Evolutionary conservation across 2,113 vertebrate genomes (phyloP).

Genomic region (Oxyruncus cristatus): DNA sequence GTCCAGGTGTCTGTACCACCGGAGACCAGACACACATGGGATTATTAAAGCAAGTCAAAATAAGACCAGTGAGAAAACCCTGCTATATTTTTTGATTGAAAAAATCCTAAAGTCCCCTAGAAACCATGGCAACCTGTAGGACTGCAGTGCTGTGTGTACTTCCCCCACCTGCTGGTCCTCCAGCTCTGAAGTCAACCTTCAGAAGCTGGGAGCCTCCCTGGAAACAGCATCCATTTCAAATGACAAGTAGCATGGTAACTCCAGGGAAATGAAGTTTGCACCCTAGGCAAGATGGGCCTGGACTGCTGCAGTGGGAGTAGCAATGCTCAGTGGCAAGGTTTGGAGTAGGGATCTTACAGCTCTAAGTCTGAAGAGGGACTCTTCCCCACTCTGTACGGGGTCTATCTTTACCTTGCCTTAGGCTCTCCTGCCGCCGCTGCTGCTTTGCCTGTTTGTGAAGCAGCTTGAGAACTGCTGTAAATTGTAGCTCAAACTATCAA

Average conservation of each 20-base stretch:
- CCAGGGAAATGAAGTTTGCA: background rate
- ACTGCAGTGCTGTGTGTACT: background rate
- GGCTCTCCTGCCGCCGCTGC: background rate
- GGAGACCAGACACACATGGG: background rate
- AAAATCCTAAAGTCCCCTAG: background rate
- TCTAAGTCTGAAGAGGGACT: background rate
- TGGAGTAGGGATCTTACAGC: background rate
- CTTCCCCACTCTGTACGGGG: fast-evolving
- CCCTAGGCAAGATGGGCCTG: background rate
- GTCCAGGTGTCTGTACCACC: background rate
- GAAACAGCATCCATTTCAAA: background rate
- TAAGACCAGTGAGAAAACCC: background rate
- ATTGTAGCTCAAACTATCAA: background rate
- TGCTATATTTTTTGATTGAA: background rate
- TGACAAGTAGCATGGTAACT: background rate
- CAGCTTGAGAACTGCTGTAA: background rate
- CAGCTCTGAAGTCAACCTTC: background rate
- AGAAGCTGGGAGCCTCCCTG: background rate
- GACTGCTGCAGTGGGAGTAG: background rate
- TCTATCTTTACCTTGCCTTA: background rate
- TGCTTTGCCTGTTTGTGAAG: background rate
- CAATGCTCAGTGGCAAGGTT: background rate
- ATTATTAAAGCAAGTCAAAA: background rate
- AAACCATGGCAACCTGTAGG: background rate
- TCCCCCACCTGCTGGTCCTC: background rate